phyloP scores from a whole-genome alignment of 1,140 invertebrate species.

The Grapholita molesta region DNA sequence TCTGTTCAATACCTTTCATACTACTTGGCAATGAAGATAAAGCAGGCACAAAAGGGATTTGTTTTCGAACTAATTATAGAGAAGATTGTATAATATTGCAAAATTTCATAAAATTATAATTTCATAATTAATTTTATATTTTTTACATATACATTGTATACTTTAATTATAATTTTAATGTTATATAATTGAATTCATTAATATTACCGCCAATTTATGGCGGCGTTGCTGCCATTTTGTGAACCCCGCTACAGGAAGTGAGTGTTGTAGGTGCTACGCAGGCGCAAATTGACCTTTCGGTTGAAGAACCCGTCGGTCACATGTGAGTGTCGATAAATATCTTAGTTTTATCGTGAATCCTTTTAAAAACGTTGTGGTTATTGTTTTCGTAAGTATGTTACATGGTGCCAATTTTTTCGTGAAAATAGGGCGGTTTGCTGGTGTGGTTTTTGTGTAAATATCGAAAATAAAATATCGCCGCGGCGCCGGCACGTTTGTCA shows the following conservation, averaged over 20 bases:
- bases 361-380: slow-evolving; percentile 62
- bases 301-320: slow-evolving; percentile 79
- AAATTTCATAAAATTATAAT: background rate
- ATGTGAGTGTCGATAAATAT: slow-evolving; percentile 79
- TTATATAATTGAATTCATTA: slow-evolving; percentile 4
- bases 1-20: background rate
- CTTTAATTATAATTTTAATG: background rate
- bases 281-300: slow-evolving; percentile 79
- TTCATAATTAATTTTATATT: background rate
- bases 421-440: slow-evolving; percentile 45
- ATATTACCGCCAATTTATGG: slow-evolving; percentile 54
- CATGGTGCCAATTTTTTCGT: slow-evolving; percentile 66
- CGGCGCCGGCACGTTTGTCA: slow-evolving; percentile 75
- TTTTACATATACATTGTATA: background rate
- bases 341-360: slow-evolving; percentile 69
- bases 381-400: slow-evolving; percentile 75
- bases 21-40: background rate
- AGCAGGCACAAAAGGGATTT: background rate
- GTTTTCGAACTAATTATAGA: background rate
- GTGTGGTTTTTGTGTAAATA: slow-evolving; percentile 67
- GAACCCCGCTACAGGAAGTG: slow-evolving; percentile 77
- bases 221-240: slow-evolving; percentile 60
- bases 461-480: slow-evolving; percentile 50
- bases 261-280: slow-evolving; percentile 77
- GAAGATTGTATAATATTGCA: background rate